Base-by-base conservation (phyloP, 1,140 invertebrate genomes). In the Caerostris extrusa region DNA sequence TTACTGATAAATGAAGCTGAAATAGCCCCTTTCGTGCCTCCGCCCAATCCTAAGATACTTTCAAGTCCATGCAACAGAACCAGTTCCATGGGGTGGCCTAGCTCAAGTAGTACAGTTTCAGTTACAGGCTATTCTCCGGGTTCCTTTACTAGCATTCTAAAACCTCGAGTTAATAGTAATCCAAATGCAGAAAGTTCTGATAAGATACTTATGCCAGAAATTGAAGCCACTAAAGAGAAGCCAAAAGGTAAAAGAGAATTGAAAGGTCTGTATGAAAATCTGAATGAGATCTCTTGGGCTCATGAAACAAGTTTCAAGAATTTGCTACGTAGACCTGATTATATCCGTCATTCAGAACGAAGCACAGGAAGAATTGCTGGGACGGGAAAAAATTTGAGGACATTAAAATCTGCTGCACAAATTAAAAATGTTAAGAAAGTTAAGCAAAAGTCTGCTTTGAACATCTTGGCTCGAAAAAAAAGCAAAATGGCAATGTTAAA, bases 221-320 rank as follows among this genome's bases (percentile, higher is more conserved):
- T 71, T 17, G 71, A 69, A 19, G 0, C 53, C 5, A 5, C 14
- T 3, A 55, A 17, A 64, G 34, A 81, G 7, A 81, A 12, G 56
- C 19, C 71, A 50, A 91, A 91, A 61, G 50, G 34, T 7, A 58
- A 55, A 12, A 81, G 90, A 60, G 90, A 92, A 85, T 85, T 92
- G 17, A 69, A 83, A 53, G 3, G 19, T 6, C n/a, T 92, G 14
- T 92, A 92, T 85, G 53, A 83, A 19, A 92, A 92, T 34, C 67
- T 92, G 7, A 67, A 92, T 57, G 90, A 92, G 69, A 92, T 92
- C 34, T 64, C 90, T 10, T 92, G 90, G 90, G 60, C 77, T n/a
- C 90, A 92, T 14, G 77, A 83, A 8, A 53, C 58, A n/a, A 85
- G 82, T 56, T 92, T 92, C 82, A 92, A 92, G 81, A 92, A 92